phyloP scores from a whole-genome alignment of 2,888 invertebrate genomes.

The Melieria omissa region DNA sequence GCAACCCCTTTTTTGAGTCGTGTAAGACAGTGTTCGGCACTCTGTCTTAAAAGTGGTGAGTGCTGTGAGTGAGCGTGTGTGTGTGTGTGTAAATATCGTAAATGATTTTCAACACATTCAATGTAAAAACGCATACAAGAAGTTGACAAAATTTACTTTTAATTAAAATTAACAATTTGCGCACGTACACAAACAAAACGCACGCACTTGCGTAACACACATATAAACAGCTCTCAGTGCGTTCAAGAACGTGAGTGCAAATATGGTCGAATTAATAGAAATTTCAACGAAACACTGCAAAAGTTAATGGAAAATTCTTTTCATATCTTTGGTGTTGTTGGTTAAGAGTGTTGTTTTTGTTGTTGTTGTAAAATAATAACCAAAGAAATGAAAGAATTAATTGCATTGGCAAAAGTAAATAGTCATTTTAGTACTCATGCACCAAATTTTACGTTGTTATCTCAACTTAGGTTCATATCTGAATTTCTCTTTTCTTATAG shows the following conservation, averaged over 20 bases:
- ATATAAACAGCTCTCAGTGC: background rate
- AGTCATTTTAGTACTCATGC: background rate
- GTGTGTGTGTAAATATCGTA: constrained; percentile 23
- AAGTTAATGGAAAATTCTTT: constrained; percentile 1
- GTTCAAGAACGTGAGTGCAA: background rate
- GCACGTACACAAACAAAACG: background rate
- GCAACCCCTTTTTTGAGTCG: constrained; percentile 15
- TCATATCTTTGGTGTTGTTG: background rate
- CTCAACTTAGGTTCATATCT: too few species aligned
- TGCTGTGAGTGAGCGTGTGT: background rate
- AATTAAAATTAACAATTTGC: constrained; percentile 46
- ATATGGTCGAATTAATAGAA: background rate
- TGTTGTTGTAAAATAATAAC: background rate
- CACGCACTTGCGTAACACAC: background rate
- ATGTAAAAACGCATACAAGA: constrained; percentile 10
- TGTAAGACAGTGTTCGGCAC: background rate
- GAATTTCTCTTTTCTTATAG: too few species aligned
- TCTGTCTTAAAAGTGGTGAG: background rate
- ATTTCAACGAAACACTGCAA: background rate
- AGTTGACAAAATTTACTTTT: constrained; percentile 46
- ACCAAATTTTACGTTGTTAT: too few species aligned
- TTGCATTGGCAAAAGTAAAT: constrained; percentile 28
- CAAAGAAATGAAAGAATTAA: constrained; percentile 11
- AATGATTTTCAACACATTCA: constrained; percentile 36
- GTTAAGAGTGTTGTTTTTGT: background rate